These are phyloP conservation scores for Sarcophilus harrisii DNA, from an alignment of 2,797 vertebrate species.

Conservation along the genomic window DNA sequence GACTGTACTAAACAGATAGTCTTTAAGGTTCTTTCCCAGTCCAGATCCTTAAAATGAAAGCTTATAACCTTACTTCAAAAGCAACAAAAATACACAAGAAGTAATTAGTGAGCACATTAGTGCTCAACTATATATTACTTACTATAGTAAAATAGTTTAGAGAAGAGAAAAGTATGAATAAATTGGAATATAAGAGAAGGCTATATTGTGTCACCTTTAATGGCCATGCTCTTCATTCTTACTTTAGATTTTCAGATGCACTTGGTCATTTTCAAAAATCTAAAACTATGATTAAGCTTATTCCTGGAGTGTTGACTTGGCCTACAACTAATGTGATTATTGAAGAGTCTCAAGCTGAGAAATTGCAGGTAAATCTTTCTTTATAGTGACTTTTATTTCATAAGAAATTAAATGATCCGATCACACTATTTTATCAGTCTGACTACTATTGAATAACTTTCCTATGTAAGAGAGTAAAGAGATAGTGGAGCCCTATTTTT, in stretches of 20 bases:
- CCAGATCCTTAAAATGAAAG: background rate
- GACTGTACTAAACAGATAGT: background rate
- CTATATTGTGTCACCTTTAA: constrained; percentile 22
- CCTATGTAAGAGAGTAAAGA: background rate
- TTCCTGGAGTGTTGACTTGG: constrained; percentile 94
- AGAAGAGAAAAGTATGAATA: background rate
- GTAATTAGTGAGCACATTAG: background rate
- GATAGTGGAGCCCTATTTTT: background rate
- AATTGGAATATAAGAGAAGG: background rate
- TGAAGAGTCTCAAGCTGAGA: constrained; percentile 89
- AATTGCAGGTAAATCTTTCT: constrained; percentile 81
- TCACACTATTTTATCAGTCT: background rate
- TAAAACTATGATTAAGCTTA: constrained; percentile 89
- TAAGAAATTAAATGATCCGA: background rate
- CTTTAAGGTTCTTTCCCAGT: background rate
- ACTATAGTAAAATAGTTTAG: background rate
- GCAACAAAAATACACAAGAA: background rate
- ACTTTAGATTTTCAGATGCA: constrained; percentile 90
- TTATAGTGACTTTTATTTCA: background rate
- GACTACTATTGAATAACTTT: background rate
- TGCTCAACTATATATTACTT: background rate
- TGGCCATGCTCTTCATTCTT: constrained; percentile 27
- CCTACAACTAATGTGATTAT: constrained; percentile 91
- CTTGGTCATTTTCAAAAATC: constrained; percentile 90
- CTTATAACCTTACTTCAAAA: background rate